These are phyloP conservation scores for Cosmopolites sordidus DNA, from an alignment of 2,888 invertebrate genomes.

Conservation along the genomic window DNA sequence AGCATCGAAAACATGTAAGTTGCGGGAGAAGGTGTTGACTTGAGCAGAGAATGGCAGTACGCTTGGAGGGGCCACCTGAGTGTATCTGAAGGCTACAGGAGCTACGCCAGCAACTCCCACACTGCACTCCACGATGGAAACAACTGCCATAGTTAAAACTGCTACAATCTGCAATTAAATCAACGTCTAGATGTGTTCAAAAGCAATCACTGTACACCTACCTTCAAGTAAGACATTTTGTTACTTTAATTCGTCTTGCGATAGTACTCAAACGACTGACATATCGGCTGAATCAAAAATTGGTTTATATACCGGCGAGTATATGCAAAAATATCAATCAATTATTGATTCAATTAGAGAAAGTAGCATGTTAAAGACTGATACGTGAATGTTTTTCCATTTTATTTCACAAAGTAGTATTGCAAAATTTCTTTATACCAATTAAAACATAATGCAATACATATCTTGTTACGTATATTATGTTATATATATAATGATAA, in stretches of 20 bases:
- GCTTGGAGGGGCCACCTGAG: conserved; percentile 58
- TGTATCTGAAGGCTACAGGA: conserved; percentile 35
- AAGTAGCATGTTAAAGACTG: background rate
- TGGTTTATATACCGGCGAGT: conserved; percentile 11
- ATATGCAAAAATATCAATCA: conserved; percentile 2
- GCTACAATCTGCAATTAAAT: conserved; percentile 30
- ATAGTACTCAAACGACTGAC: conserved; percentile 18
- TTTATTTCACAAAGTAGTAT: no score
- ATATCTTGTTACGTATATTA: no score
- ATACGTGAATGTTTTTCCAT: conserved; percentile 1
- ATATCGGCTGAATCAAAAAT: conserved; percentile 8
- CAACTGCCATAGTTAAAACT: conserved; percentile 18
- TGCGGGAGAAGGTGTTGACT: conserved; percentile 53
- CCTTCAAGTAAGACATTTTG: conserved; percentile 23
- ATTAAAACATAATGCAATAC: no score
- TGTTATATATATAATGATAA: no score
- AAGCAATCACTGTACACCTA: conserved; percentile 1
- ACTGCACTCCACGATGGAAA: conserved; percentile 26
- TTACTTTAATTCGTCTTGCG: background rate
- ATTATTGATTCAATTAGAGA: conserved; percentile 1
- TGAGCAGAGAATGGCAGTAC: conserved; percentile 61
- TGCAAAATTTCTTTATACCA: no score
- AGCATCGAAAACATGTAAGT: conserved; percentile 49
- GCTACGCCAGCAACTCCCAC: conserved; percentile 17
- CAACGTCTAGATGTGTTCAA: background rate